Base-by-base conservation (phyloP, 2,888 invertebrate genomes). In the Drosophila paramelanica region DNA sequence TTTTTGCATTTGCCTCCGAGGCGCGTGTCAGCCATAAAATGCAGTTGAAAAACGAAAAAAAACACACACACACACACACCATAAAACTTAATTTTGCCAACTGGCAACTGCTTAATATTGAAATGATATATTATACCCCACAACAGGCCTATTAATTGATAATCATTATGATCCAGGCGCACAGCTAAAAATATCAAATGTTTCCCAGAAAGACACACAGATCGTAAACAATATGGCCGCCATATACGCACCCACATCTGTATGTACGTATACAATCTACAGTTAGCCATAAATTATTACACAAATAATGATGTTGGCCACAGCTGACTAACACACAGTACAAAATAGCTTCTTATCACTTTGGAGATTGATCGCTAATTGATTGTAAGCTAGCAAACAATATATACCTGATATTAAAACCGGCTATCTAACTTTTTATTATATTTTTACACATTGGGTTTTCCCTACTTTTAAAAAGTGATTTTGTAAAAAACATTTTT, bases 21-120 rank as follows among this genome's bases (percentile, higher is more conserved):
- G 73, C 77, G 77, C 77, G 77, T 77, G 77, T 70, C 77, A 68
- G 59, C 43, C 45, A 38, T 49, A 55, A 56, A 49, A 49, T 36
- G 36, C 14, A 58, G 58, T 46, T 43, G 36, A 41, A 41, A 62
- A 42, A 50, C 6, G 45, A 11, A 10, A 11, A 33, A 33, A 10
- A 13, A 36, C 13, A 14, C 17, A 17, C 17, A 17, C 17, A 17
- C 17, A 17, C 17, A 36, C 13, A 14, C 17, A 17, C 43, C 39
- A 27, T 41, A 20, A 52, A 36, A 52, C 39, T n/a, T 45, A n/a
- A 36, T 39, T 47, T 25, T 14, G 5, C 8, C 38, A 57, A 67
- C 46, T 23, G 39, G 17, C 62, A 75, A 65, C 67, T 67, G 36
- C 33, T 33, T 10, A 1, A 10, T 20, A 25, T 52, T 49, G 43